Evolutionary conservation across 2,113 vertebrate species (phyloP), one percentile per base, ranked within the genome.

Genomic region (Nanorana parkeri): DNA sequence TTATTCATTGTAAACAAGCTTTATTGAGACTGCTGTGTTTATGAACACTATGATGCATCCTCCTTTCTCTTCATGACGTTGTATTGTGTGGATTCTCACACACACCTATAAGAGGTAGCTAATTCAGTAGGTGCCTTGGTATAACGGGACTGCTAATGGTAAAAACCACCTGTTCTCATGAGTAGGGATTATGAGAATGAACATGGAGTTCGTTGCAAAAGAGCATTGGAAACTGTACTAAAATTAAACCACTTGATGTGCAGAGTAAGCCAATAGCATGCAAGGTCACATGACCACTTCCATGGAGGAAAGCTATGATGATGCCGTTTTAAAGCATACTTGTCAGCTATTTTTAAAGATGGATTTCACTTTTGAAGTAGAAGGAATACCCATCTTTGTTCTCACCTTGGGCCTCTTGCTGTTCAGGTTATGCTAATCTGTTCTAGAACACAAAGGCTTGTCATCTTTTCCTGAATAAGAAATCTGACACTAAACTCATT

Each of bases 81-180:
- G 20, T 28, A 74, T 74, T 58, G 71, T 36, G 11, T 41, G 55
- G 17, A 32, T 21, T 36, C 21, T 60, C 6, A 13, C 36, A 28
- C 20, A 32, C 13, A 47, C 13, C 11, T 10, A 60, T 20, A 75
- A 61, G 28, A 61, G 72, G 55, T 60, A 56, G 72, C n/a, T 61
- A 4, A 16, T 24, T 61, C 15, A 17, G 4, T 61, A 15, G 55
- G 5, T 8, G 72, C 17, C 11, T 60, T 29, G 41, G 19, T 28
- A 32, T 58, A 29, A 15, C 26, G 8, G 32, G 32, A 36, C 32
- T 36, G 8, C 2, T 36, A 32, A 5, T 32, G 5, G 29, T 32
- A 32, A 19, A 60, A 75, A 32, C 28, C 55, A 75, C 72, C 72
- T 75, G 72, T 56, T 61, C 19, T 17, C 32, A 56, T 75, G 56